Percentiles rank a stretch among this genome's conserved stretches.
These are phyloP conservation scores for Denticeps clupeoides DNA, from an alignment of 2,797 vertebrate species.

Conservation along the genomic window DNA sequence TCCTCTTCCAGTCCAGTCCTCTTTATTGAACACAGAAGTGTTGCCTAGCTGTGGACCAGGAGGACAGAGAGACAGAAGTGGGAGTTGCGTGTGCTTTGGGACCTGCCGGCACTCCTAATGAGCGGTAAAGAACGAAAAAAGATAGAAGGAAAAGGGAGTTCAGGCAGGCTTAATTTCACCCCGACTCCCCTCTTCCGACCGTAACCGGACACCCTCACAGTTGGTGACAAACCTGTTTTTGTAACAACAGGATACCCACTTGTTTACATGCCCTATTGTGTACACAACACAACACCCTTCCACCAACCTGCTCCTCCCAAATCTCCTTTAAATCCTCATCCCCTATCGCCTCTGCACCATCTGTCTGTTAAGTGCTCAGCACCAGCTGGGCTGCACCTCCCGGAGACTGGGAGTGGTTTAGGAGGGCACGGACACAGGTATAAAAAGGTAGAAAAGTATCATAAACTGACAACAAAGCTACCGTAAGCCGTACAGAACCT, in stretches of 20 bases:
- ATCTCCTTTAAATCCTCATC: too few relatives aligned
- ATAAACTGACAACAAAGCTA: too few relatives aligned
- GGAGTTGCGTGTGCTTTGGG: neutral
- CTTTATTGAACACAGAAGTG: neutral
- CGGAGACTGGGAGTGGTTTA: too few relatives aligned
- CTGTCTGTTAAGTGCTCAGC: too few relatives aligned
- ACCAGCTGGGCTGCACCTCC: too few relatives aligned
- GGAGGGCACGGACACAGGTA: too few relatives aligned
- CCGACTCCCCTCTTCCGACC: neutral
- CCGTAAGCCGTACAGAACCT: too few relatives aligned
- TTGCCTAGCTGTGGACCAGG: slow-evolving; percentile 4
- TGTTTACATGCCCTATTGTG: slow-evolving; percentile 17
- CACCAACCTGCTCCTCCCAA: neutral
- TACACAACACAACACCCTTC: neutral
- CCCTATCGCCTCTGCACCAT: too few relatives aligned
- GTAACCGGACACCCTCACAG: slow-evolving; percentile 14
- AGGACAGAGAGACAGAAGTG: slow-evolving; percentile 7
- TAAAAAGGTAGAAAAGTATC: too few relatives aligned
- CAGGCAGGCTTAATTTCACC: neutral
- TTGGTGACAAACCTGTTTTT: slow-evolving; percentile 20
- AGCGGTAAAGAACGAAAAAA: slow-evolving; percentile 22
- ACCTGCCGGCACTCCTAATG: slow-evolving; percentile 13
- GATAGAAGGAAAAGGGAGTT: slow-evolving; percentile 22
- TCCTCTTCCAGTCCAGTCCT: slow-evolving; percentile 1
- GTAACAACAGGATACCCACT: slow-evolving; percentile 6